phyloP scores from a whole-genome alignment of 2,888 invertebrate species.

The Liposcelis brunnea region DNA sequence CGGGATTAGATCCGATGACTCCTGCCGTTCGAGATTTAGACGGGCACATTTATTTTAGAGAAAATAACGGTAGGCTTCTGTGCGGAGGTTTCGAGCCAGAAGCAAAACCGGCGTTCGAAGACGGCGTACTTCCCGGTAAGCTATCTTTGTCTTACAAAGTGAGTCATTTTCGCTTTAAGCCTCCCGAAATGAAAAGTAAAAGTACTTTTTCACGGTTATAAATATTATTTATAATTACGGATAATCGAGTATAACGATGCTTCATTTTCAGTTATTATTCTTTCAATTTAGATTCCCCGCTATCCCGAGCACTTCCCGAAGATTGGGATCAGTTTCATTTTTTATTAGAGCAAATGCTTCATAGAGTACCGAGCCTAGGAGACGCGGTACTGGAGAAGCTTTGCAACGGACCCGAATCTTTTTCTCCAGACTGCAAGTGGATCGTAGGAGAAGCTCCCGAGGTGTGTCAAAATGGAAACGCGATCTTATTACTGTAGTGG shows the following conservation, averaged over 20 bases:
- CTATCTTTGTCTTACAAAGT: conserved; percentile 3
- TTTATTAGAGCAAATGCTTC: conserved; percentile 66
- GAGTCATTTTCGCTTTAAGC: neutral
- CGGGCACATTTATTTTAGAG: conserved; percentile 71
- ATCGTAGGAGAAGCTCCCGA: conserved; percentile 89
- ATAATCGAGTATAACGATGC: no score
- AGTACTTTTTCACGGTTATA: neutral
- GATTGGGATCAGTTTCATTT: conserved; percentile 97
- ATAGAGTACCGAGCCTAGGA: conserved; percentile 63
- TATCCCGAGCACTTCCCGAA: conserved; percentile 50
- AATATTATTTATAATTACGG: no score
- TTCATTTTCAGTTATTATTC: no score
- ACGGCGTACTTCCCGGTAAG: conserved; percentile 43
- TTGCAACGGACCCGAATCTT: conserved; percentile 82
- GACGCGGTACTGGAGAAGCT: conserved; percentile 60
- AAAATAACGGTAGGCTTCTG: conserved; percentile 65
- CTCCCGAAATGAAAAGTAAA: neutral
- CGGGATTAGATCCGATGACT: conserved; percentile 56
- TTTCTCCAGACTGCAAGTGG: conserved; percentile 94
- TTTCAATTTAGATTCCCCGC: conserved; percentile 16
- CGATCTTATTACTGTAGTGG: neutral
- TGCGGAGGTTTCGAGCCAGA: conserved; percentile 84
- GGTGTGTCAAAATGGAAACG: conserved; percentile 34
- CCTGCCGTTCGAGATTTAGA: conserved; percentile 79
- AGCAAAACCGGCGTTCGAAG: conserved; percentile 80